A percentile compares a stretch with the other conserved stretches of the same genome.
Evolutionary conservation across 1,140 invertebrate genomes (phyloP).

Genomic region (Panonychus citri): DNA sequence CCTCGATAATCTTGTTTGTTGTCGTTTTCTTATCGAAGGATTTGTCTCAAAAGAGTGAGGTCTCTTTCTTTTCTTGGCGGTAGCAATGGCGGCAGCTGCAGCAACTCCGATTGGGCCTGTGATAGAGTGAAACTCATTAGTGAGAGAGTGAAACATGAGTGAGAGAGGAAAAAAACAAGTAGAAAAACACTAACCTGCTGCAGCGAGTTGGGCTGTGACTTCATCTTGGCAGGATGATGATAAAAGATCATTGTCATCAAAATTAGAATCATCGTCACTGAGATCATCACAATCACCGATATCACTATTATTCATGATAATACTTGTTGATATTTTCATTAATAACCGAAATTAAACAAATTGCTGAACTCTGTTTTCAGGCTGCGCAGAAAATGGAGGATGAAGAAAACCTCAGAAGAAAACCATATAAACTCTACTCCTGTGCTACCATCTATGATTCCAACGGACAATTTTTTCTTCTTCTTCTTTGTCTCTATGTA

Average conservation of each 20-base stretch:
- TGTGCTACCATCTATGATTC: no score
- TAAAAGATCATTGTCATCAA: constrained; percentile 26
- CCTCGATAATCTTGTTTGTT: constrained; percentile 77
- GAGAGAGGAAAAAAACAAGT: no score
- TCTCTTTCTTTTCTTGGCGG: constrained; percentile 78
- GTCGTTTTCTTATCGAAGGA: constrained; percentile 80
- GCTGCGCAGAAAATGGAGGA: no score
- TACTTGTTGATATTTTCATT: neutral
- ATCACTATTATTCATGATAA: neutral
- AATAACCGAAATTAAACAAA: no score
- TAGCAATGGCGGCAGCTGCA: constrained; percentile 83
- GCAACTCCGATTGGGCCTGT: constrained; percentile 80
- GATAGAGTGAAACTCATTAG: neutral
- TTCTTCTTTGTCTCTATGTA: no score
- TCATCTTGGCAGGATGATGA: constrained; percentile 45
- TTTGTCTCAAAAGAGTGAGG: constrained; percentile 94
- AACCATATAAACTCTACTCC: no score
- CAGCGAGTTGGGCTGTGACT: constrained; percentile 78
- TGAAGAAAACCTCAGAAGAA: no score
- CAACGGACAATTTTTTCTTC: no score
- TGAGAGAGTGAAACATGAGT: neutral
- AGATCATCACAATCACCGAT: constrained; percentile 16
- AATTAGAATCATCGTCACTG: constrained; percentile 22
- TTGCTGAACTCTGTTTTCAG: no score
- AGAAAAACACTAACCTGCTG: constrained; percentile 37